Percentiles rank a stretch among this genome's conserved stretches.
These are phyloP conservation scores for Onthophagus sagittarius DNA, from an alignment of 2,888 invertebrate species.

Conservation along the genomic window DNA sequence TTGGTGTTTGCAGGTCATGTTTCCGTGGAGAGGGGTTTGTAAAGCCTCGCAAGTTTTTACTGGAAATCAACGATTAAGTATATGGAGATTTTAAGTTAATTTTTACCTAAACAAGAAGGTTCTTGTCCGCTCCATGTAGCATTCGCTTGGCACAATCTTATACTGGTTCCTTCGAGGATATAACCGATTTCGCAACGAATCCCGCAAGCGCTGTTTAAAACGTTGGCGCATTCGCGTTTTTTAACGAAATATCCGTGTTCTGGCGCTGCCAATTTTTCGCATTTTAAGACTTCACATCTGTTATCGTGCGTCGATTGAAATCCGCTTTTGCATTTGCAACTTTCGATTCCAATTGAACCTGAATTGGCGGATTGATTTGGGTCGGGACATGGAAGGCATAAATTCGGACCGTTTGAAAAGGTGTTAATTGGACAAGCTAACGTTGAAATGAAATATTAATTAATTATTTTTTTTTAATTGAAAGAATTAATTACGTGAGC, in stretches of 20 bases:
- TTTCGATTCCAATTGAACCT: conserved; percentile 50
- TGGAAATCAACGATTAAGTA: conserved; percentile 36
- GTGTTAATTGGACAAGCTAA: conserved; percentile 64
- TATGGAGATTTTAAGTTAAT: background rate
- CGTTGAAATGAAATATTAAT: conserved; percentile 26
- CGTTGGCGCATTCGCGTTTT: conserved; percentile 57
- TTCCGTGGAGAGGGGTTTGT: conserved; percentile 55
- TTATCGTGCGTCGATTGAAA: conserved; percentile 50
- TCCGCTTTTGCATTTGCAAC: conserved; percentile 62
- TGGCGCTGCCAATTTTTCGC: conserved; percentile 57
- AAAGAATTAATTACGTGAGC: conserved; percentile 51
- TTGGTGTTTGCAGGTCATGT: conserved; percentile 52
- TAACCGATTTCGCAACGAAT: conserved; percentile 64
- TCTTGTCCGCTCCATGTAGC: conserved; percentile 66
- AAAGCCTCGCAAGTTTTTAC: conserved; percentile 62
- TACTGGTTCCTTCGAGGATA: conserved; percentile 48
- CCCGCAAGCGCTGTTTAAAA: conserved; percentile 68
- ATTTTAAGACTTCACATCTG: conserved; percentile 59
- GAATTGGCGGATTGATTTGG: conserved; percentile 58
- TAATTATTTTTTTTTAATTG: background rate
- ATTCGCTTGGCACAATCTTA: conserved; percentile 60
- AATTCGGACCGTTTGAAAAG: conserved; percentile 56
- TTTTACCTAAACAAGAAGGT: conserved; percentile 59
- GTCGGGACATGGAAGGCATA: conserved; percentile 58
- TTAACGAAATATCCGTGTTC: conserved; percentile 66